Percentiles rank a stretch among this genome's conserved stretches.
These are phyloP conservation scores for Pomacea canaliculata DNA, from an alignment of 2,888 invertebrate genomes.

Conservation along the genomic window DNA sequence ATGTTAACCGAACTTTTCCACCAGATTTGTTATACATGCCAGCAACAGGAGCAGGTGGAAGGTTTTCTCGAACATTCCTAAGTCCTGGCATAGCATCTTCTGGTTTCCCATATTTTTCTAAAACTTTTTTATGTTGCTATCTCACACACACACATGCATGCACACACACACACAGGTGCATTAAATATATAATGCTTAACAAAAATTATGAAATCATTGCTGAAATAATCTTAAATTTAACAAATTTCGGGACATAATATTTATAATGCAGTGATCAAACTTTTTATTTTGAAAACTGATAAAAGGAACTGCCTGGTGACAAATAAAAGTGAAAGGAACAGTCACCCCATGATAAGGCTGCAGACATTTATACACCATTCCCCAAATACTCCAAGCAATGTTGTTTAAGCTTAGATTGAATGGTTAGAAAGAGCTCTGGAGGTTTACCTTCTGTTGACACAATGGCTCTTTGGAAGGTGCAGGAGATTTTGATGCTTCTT, in stretches of 20 bases:
- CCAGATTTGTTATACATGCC: slow-evolving; percentile 93
- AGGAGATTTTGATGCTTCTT: slow-evolving; percentile 63
- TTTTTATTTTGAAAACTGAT: no score
- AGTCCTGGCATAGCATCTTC: slow-evolving; percentile 91
- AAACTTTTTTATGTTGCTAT: slow-evolving; percentile 83
- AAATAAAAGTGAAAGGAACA: no score
- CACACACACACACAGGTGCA: neutral
- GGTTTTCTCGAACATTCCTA: slow-evolving; percentile 81
- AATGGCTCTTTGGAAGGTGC: slow-evolving; percentile 69
- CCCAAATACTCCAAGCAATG: no score
- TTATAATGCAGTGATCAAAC: no score
- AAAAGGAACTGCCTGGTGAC: no score
- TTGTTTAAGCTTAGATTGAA: no score
- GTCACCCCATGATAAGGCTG: no score
- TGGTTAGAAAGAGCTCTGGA: no score
- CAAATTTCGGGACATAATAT: no score
- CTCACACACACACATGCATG: slow-evolving; percentile 20
- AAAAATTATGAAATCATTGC: neutral
- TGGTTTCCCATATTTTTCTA: slow-evolving; percentile 87
- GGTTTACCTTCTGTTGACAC: slow-evolving; percentile 68
- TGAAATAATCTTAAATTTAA: no score
- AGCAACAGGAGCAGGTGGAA: slow-evolving; percentile 85
- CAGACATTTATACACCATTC: no score
- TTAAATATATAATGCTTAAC: neutral
- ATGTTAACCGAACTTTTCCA: slow-evolving; percentile 89